These are phyloP conservation scores for Caerostris extrusa DNA, from an alignment of 1,140 invertebrate species.

Conservation along the genomic window DNA sequence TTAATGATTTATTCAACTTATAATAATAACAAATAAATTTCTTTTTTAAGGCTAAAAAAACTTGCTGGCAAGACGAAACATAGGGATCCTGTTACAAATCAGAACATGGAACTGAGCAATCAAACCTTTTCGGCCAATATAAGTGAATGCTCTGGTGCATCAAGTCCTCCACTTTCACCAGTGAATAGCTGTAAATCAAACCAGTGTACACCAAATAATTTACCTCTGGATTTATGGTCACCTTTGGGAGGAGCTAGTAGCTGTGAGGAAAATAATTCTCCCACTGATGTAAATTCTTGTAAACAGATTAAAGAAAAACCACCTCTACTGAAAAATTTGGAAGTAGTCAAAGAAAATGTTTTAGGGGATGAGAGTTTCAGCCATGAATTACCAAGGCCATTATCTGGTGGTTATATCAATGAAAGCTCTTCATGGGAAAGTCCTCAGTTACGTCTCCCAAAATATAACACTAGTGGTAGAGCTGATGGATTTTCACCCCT, in stretches of 20 bases:
- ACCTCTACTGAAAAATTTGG: slow-evolving; percentile 90
- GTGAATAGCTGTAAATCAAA: slow-evolving; percentile 47
- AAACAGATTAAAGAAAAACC: slow-evolving; percentile 90
- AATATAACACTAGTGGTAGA: slow-evolving; percentile 19
- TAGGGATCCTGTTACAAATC: slow-evolving; percentile 78
- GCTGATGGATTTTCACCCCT: neutral
- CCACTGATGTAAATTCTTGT: slow-evolving; percentile 93
- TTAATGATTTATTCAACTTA: too few relatives aligned
- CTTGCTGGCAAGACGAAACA: slow-evolving; percentile 79
- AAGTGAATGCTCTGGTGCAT: neutral
- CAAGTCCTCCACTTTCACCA: neutral
- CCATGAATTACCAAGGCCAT: slow-evolving; percentile 81
- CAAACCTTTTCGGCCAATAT: neutral
- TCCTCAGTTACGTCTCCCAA: slow-evolving; percentile 74
- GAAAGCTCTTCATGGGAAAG: slow-evolving; percentile 84
- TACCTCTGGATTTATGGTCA: slow-evolving; percentile 79
- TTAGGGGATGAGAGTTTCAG: slow-evolving; percentile 82
- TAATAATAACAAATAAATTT: neutral
- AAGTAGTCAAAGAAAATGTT: slow-evolving; percentile 83
- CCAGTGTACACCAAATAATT: neutral
- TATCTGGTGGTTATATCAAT: slow-evolving; percentile 90
- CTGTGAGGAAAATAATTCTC: slow-evolving; percentile 92
- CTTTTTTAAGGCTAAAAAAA: slow-evolving; percentile 80
- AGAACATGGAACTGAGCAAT: slow-evolving; percentile 69
- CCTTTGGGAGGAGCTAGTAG: slow-evolving; percentile 83